Base-by-base conservation (phyloP, 2,113 vertebrate genomes). In the Lampris megalopsis region DNA sequence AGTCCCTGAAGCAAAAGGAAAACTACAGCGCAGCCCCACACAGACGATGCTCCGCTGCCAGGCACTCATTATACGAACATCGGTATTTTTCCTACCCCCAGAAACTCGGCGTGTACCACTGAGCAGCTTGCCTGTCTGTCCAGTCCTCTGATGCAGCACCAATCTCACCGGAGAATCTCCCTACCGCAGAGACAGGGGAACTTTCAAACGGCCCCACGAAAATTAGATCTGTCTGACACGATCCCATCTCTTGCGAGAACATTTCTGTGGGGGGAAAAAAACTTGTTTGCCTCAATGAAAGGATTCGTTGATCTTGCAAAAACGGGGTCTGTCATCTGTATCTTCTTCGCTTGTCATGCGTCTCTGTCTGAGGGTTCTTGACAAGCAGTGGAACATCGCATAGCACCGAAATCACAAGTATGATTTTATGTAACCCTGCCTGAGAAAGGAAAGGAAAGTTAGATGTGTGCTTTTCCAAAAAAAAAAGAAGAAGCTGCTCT, bases 161-260 rank as follows among this genome's bases (percentile, higher is more conserved):
- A 60, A 40, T 68, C 76, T 78, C 65, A 9, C 78, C 9, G 50
- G 72, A 77, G 77, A 67, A 68, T 76, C 62, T 80, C 9, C 0
- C 71, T 24, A 48, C 58, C 50, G 64, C 3, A 77, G 63, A 77
- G 74, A 81, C 60, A 48, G 53, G 67, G 3, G 57, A 50, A 11
- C 7, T 67, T 81, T 77, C 43, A 81, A 77, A 87, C 74, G 68
- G 47, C 72, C 77, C 60, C 38, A 1, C 52, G 73, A 69, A 85
- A 80, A 81, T 85, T 63, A 69, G 43, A 84, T 83, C 53, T 71
- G 75, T 81, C 84, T 70, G 64, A 81, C 79, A 65, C 56, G 65
- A 84, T 88, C 59, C 41, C 61, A 58, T 1, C 54, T 70, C 37
- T 7, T 1, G 6, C 40, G 38, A 38, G 56, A 57, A 56, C 45